These are phyloP conservation scores for Adelges cooleyi DNA, from an alignment of 1,140 invertebrate species.

Conservation along the genomic window DNA sequence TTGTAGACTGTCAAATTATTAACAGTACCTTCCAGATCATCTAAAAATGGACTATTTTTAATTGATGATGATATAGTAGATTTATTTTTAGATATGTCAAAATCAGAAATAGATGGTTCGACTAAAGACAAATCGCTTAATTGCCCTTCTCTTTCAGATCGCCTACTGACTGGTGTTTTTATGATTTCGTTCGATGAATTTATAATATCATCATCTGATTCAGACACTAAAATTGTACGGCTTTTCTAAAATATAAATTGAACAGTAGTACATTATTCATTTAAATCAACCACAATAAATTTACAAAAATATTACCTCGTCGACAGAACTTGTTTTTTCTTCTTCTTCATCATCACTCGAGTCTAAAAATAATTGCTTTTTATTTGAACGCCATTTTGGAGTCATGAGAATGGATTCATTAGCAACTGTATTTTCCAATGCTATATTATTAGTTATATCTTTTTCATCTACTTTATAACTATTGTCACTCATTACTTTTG, in stretches of 20 bases:
- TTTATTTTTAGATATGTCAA: neutral
- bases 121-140: conserved; percentile 6
- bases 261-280: neutral
- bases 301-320: neutral
- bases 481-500: neutral
- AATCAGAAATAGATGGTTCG: conserved; percentile 2
- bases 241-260: neutral
- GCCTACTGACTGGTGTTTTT: neutral
- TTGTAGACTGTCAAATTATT: neutral
- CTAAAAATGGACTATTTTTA: neutral
- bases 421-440: neutral
- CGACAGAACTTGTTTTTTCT: neutral
- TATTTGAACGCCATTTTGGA: neutral
- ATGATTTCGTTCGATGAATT: neutral
- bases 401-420: neutral
- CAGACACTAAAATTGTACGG: neutral
- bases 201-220: neutral
- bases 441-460: neutral
- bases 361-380: neutral
- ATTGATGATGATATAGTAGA: conserved; percentile 7
- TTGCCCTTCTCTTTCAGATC: neutral
- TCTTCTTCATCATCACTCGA: neutral
- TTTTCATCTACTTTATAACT: neutral
- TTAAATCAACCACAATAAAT: neutral
- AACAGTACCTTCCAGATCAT: neutral